phyloP scores from a whole-genome alignment of 1,140 invertebrate species.

The Aphis craccivora region DNA sequence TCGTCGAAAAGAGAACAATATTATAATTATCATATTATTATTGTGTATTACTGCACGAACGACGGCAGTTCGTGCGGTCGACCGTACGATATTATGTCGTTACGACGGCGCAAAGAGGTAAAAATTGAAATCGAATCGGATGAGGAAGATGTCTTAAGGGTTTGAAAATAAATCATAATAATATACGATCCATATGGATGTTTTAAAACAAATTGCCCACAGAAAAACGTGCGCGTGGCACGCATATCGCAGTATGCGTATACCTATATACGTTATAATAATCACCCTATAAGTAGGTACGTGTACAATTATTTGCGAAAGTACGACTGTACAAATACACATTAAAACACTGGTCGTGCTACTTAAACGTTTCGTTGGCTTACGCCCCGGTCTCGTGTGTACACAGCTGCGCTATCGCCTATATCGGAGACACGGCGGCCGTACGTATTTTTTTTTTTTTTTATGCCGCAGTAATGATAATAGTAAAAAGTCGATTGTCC shows the following conservation, averaged over 20 bases:
- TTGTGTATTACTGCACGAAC: neutral
- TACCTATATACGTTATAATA: neutral
- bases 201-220: neutral
- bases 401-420: neutral
- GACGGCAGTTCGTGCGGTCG: neutral
- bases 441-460: neutral
- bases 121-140: neutral
- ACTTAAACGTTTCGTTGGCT: neutral
- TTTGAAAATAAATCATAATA: neutral
- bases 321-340: neutral
- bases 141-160: neutral
- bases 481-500: neutral
- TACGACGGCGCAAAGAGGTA: neutral
- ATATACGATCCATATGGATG: neutral
- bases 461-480: neutral
- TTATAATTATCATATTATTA: neutral
- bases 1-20: neutral
- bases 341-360: neutral
- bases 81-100: neutral
- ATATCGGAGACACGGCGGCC: neutral
- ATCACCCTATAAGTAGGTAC: conserved; percentile 19
- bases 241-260: neutral
- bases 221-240: neutral
- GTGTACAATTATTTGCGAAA: conserved; percentile 24
- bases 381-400: neutral